Conservation (phyloP, 2,113 vertebrate genomes). For the Ploceus nigricollis region DNA sequence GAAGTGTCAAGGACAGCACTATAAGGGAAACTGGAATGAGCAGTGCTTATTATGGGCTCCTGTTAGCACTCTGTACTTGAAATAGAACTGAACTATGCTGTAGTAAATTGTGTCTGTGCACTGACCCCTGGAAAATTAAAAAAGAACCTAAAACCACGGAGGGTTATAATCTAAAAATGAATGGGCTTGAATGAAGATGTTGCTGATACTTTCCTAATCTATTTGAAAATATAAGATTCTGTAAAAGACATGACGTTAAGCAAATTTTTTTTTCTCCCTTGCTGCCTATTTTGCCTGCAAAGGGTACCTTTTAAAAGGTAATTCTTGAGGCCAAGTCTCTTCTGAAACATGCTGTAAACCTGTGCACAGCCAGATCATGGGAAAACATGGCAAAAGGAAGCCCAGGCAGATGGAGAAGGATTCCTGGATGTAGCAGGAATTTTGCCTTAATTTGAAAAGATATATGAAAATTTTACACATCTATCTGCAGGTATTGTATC, state of each 20-base stretch:
- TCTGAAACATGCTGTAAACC: not conserved
- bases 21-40: not conserved
- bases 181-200: not conserved
- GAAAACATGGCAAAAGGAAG: not conserved
- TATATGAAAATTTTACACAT: not conserved
- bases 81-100: not conserved
- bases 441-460: not conserved
- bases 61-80: not conserved
- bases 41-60: not conserved
- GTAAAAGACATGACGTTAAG: not conserved
- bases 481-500: not conserved
- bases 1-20: not conserved
- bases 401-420: not conserved
- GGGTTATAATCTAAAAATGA: not conserved
- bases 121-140: not conserved
- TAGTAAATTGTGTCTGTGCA: not conserved
- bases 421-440: not conserved
- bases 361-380: rapidly evolving
- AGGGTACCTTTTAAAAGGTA: not conserved
- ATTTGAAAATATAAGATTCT: not conserved
- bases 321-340: not conserved
- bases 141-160: not conserved
- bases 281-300: not conserved
- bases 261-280: not conserved
- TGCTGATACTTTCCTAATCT: not conserved